These are phyloP conservation scores for Glossophaga mutica DNA, from an alignment of 2,797 vertebrate genomes.

Conservation along the genomic window DNA sequence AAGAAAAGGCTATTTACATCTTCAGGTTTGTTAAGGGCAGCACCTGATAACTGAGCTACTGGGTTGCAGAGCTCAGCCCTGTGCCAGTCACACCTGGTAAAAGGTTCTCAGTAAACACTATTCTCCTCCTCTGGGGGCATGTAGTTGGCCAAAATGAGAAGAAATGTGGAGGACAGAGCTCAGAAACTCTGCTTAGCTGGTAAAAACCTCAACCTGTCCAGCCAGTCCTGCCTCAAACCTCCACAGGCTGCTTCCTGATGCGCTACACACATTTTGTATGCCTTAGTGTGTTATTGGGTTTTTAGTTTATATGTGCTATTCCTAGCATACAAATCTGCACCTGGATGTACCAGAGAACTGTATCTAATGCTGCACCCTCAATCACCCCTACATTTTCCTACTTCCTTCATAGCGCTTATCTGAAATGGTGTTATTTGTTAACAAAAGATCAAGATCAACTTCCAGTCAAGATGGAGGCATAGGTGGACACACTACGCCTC, in stretches of 20 bases:
- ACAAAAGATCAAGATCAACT: neutral
- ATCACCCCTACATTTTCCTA: neutral
- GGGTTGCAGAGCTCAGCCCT: neutral
- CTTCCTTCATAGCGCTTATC: neutral
- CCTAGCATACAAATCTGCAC: neutral
- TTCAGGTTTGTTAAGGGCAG: neutral
- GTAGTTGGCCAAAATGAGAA: neutral
- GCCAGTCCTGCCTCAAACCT: neutral
- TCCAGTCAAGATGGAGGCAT: too few species aligned
- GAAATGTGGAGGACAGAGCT: neutral
- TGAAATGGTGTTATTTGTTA: neutral
- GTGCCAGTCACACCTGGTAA: neutral
- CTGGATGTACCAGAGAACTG: neutral
- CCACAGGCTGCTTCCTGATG: neutral
- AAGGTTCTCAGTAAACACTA: neutral
- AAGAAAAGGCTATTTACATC: neutral
- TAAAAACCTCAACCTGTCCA: neutral
- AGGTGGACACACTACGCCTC: too few species aligned
- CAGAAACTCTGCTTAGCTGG: neutral
- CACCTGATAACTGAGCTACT: neutral
- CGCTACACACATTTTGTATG: accelerated
- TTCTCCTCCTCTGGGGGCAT: neutral
- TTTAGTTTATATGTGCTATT: neutral
- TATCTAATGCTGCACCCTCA: accelerated
- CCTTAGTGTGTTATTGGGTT: neutral